phyloP scores from a whole-genome alignment of 2,797 vertebrate species.

The Channa striata region DNA sequence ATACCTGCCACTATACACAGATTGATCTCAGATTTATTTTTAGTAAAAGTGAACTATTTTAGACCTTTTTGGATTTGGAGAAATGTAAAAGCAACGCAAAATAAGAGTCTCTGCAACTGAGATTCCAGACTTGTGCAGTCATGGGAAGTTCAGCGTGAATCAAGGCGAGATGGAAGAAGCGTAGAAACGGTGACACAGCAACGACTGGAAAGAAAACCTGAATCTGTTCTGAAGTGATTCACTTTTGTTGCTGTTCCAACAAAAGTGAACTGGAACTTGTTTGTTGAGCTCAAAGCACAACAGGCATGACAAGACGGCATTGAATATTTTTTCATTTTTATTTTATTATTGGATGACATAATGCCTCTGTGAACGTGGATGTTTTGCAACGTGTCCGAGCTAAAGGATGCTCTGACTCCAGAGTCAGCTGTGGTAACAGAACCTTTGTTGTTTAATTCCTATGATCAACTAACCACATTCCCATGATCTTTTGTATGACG shows the following conservation, averaged over 20 bases:
- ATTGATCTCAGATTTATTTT: background rate
- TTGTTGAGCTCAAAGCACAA: background rate
- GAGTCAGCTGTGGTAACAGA: background rate
- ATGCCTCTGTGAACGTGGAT: background rate
- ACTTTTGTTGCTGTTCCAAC: background rate
- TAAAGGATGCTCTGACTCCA: background rate
- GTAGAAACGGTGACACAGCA: background rate
- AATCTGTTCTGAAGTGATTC: background rate
- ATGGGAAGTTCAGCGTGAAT: slow-evolving; percentile 33
- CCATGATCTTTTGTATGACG: background rate
- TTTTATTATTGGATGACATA: no score
- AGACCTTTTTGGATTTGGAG: slow-evolving; percentile 7
- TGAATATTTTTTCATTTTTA: no score
- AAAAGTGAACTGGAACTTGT: background rate
- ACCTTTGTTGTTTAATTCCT: background rate
- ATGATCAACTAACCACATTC: background rate
- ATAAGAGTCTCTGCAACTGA: background rate
- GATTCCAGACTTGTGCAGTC: slow-evolving; percentile 37
- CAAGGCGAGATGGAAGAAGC: slow-evolving; percentile 9
- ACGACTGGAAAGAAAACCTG: background rate
- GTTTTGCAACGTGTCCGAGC: background rate
- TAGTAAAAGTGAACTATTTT: background rate
- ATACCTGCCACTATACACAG: background rate
- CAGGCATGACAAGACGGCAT: background rate
- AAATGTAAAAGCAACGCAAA: background rate